phyloP scores from a whole-genome alignment of 2,113 vertebrate genomes.

The Psittacula cyanocephala region DNA sequence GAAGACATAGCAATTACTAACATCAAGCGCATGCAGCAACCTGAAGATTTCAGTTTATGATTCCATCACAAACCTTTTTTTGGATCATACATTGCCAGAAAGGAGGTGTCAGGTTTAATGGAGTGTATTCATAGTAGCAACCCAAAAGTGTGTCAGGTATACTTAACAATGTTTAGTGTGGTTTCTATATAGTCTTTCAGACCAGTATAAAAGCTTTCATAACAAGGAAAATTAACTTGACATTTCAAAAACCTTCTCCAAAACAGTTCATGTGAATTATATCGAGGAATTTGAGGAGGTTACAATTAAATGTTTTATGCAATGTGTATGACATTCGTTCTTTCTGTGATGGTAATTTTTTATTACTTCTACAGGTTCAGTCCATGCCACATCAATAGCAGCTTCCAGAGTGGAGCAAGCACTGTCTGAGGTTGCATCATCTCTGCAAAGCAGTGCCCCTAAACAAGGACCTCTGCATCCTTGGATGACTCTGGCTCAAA shows the following conservation, averaged over 20 bases:
- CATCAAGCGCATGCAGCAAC: not conserved
- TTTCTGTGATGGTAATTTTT: not conserved
- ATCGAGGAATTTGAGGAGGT: not conserved
- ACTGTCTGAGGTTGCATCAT: slow-evolving; percentile 93
- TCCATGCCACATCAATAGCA: slow-evolving; percentile 95
- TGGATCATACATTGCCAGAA: not conserved
- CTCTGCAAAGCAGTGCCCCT: slow-evolving; percentile 94
- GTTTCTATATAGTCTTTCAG: not conserved
- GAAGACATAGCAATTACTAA: not conserved
- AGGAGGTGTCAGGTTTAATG: not conserved
- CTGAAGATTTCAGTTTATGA: not conserved
- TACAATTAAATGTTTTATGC: not conserved
- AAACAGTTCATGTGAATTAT: not conserved
- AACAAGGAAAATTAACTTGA: not conserved
- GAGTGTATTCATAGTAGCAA: not conserved
- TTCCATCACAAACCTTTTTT: not conserved
- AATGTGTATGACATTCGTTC: not conserved
- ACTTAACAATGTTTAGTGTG: not conserved
- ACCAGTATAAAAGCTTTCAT: not conserved
- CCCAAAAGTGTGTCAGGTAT: not conserved
- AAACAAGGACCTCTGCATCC: slow-evolving; percentile 95
- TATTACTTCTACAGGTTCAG: slow-evolving; percentile 80
- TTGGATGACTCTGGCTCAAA: slow-evolving; percentile 99
- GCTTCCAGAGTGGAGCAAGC: slow-evolving; percentile 98
- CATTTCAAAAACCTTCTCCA: not conserved